Evolutionary conservation across 2,888 invertebrate species (phyloP), one percentile per base, ranked within the genome.

Genomic region (Embidobia sp.): DNA sequence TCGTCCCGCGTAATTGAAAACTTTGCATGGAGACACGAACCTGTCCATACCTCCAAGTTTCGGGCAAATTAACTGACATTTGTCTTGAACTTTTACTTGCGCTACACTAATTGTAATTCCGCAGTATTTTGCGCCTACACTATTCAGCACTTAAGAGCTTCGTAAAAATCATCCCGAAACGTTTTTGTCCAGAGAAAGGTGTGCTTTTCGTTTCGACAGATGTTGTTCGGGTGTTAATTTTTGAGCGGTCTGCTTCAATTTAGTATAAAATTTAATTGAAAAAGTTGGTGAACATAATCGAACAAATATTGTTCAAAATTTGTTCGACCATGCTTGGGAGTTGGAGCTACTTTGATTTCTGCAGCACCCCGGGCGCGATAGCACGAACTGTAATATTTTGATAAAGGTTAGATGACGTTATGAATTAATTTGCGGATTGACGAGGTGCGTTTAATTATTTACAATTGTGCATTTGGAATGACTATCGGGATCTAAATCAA

Each of bases 1-100:
- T 72, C 72, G 53, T 35, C 57, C 53, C 33, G 48, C 49, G 33
- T 63, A 64, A 73, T 59, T 57, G 73, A 59, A 73, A 64, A 73
- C 64, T 73, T 59, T 66, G 59, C 51, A 51, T 40, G 49, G 49
- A 59, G 64, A 57, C 64, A 51, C 42, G 44, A 44, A 64, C 44
- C 37, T 26, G 26, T 49, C 57, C 40, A 49, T 73, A 64, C 33
- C 57, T 64, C 63, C 22, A 40, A 61, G 29, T 61, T 63, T 63
- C 44, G 48, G 16, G 29, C 33, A 61, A 63, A 72, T 72, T 63
- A 55, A 72, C 63, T 72, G 63, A 63, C 57, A 73, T 57, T 73
- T 64, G 64, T 64, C 49, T 64, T 3, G 57, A 73, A 64, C 63
- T 73, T 57, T 55, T 19, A 40, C 63, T 55, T 16, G 64, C 35